These are phyloP conservation scores for Epinotia demarniana DNA, from an alignment of 2,888 invertebrate genomes.

Conservation along the genomic window DNA sequence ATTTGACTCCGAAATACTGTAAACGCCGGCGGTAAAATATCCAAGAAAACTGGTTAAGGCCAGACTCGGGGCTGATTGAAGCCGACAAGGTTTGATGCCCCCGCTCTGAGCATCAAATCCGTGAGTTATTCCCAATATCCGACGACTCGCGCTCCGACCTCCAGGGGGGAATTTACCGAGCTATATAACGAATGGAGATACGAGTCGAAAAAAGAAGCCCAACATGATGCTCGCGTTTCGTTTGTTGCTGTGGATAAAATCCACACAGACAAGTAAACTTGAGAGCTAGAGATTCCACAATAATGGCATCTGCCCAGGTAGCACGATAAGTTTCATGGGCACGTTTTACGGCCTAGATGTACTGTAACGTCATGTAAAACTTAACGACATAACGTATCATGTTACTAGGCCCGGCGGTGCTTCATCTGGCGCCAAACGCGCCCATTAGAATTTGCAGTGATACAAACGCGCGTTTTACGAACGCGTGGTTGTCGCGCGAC, in stretches of 20 bases:
- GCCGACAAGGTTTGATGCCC: constrained; percentile 46
- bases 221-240: background rate
- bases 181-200: constrained; percentile 2
- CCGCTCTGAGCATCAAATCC: constrained; percentile 57
- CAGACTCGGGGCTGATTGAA: constrained; percentile 36
- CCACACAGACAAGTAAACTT: background rate
- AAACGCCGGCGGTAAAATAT: constrained; percentile 10
- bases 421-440: too few species aligned
- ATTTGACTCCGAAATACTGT: background rate
- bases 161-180: constrained; percentile 44
- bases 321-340: too few species aligned
- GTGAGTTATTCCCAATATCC: constrained; percentile 71
- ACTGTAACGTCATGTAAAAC: too few species aligned
- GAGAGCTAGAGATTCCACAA: background rate
- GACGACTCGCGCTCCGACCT: constrained; percentile 55
- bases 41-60: constrained; percentile 24
- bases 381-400: too few species aligned
- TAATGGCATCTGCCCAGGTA: background rate
- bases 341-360: too few species aligned
- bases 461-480: too few species aligned
- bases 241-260: background rate
- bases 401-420: too few species aligned
- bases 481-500: too few species aligned
- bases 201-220: background rate
- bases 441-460: too few species aligned